A percentile compares a stretch with the other conserved stretches of the same genome.
Conservation (phyloP, 2,888 invertebrate species). For the Oithona nana region DNA sequence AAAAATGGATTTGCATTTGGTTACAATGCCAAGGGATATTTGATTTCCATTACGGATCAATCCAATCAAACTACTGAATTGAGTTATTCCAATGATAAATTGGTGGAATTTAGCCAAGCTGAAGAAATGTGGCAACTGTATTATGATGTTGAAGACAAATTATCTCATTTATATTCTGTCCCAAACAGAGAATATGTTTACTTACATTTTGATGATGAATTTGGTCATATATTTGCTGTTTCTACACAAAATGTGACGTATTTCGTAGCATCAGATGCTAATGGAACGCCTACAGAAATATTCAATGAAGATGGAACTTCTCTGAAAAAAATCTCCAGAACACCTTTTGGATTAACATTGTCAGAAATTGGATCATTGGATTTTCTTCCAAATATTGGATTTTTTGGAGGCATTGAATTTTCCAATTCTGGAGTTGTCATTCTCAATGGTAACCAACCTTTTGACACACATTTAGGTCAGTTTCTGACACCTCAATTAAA, state of each 20-base stretch:
- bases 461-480: conserved; percentile 8
- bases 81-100: background rate
- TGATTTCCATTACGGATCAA: background rate
- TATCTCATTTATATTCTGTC: too few species aligned
- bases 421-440: background rate
- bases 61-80: background rate
- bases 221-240: background rate
- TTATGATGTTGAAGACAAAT: background rate
- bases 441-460: background rate
- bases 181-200: too few species aligned
- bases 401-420: conserved; percentile 1
- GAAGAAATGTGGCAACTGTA: too few species aligned
- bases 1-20: background rate
- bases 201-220: background rate
- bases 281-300: background rate
- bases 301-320: background rate
- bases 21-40: background rate
- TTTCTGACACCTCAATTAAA: background rate
- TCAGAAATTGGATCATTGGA: background rate
- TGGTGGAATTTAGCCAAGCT: too few species aligned
- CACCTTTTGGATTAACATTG: background rate
- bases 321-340: background rate
- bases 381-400: conserved; percentile 10
- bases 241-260: background rate
- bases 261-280: background rate